These are phyloP conservation scores for Cyrtonyx montezumae DNA, from an alignment of 2,113 vertebrate genomes.

Conservation along the genomic window DNA sequence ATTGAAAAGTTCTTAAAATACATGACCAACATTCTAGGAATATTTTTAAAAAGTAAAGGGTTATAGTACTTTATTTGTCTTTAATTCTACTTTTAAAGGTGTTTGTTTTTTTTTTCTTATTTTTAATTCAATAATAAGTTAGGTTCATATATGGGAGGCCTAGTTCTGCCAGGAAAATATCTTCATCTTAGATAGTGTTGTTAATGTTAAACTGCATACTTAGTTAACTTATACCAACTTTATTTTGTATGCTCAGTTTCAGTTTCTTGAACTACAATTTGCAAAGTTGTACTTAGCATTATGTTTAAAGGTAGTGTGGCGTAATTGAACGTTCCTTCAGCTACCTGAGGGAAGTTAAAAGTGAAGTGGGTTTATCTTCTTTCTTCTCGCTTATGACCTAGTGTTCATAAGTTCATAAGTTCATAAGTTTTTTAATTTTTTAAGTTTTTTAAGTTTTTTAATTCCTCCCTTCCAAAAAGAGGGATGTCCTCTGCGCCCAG, in stretches of 20 bases:
- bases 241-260: not conserved
- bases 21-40: not conserved
- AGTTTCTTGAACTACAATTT: not conserved
- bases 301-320: not conserved
- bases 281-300: not conserved
- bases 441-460: no score
- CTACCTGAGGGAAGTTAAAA: not conserved
- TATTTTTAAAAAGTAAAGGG: no score
- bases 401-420: no score
- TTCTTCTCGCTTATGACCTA: not conserved
- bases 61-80: not conserved
- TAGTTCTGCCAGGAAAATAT: not conserved
- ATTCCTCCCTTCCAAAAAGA: not conserved
- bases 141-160: not conserved
- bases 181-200: not conserved
- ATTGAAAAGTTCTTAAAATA: not conserved
- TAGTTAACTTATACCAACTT: not conserved
- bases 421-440: no score
- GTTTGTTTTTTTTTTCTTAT: not conserved
- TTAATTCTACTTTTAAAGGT: not conserved
- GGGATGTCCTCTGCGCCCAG: not conserved
- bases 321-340: not conserved
- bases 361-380: accelerated
- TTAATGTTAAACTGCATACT: not conserved
- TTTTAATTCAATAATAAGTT: not conserved